Percentiles rank a stretch among this genome's conserved stretches.
Evolutionary conservation across 2,113 vertebrate species (phyloP).

Genomic region (Rana temporaria): DNA sequence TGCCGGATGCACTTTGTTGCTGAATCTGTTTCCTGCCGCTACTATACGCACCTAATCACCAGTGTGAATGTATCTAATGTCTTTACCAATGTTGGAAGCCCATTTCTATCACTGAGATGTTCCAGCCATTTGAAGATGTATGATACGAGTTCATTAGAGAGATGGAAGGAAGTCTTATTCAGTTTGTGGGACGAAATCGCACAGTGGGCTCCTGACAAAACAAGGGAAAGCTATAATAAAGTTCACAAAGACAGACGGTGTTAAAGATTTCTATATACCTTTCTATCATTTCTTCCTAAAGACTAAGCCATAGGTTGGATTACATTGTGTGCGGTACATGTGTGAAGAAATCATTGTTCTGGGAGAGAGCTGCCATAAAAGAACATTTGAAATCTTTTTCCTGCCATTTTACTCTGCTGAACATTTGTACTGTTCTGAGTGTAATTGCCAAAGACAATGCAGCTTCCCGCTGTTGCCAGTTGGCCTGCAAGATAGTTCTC

Average conservation of each 20-base stretch:
- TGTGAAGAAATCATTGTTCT: background rate
- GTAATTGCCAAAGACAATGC: slow-evolving; percentile 32
- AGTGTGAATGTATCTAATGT: too few relatives aligned
- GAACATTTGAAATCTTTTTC: background rate
- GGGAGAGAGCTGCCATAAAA: background rate
- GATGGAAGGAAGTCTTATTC: too few relatives aligned
- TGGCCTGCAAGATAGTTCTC: background rate
- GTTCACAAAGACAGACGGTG: background rate
- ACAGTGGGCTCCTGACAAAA: background rate
- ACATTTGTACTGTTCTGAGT: slow-evolving; percentile 26
- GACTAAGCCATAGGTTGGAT: background rate
- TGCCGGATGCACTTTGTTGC: too few relatives aligned
- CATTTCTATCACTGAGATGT: too few relatives aligned
- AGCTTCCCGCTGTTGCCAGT: slow-evolving; percentile 24
- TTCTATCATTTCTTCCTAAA: background rate
- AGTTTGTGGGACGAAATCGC: background rate
- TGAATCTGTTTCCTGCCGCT: too few relatives aligned
- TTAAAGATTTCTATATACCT: background rate
- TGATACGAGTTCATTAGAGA: too few relatives aligned
- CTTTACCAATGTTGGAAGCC: too few relatives aligned
- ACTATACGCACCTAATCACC: too few relatives aligned
- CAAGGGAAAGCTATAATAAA: too few relatives aligned
- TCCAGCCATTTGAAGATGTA: too few relatives aligned
- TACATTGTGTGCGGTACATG: background rate
- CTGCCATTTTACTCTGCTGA: slow-evolving; percentile 19